These are phyloP conservation scores for Trissonchulus latispiculum DNA, from an alignment of 2,888 invertebrate genomes.

Conservation along the genomic window DNA sequence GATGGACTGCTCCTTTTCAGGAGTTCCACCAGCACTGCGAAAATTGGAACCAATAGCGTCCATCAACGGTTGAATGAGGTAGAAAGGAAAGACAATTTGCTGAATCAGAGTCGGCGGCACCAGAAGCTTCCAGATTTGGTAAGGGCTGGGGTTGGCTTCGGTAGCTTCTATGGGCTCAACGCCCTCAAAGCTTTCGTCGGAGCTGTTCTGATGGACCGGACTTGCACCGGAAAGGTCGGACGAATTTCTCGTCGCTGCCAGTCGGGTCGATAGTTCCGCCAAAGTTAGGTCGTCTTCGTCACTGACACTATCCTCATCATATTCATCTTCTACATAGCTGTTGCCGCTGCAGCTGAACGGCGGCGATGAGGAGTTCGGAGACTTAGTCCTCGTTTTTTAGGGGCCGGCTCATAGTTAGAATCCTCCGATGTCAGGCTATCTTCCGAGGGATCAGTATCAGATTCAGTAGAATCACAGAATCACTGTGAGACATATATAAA, in stretches of 20 bases:
- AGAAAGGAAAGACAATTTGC: constrained; percentile 9
- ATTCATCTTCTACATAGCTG: too few relatives aligned
- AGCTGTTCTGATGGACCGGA: too few relatives aligned
- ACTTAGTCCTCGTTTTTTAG: background rate
- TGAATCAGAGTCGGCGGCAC: background rate
- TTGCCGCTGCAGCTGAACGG: too few relatives aligned
- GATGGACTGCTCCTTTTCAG: constrained; percentile 1
- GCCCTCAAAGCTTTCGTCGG: background rate
- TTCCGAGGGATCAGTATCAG: too few relatives aligned
- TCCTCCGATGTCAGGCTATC: too few relatives aligned
- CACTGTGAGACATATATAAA: too few relatives aligned
- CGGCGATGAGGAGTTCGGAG: background rate
- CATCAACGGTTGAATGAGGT: constrained; percentile 26
- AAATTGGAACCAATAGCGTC: background rate
- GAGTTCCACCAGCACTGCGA: constrained; percentile 20
- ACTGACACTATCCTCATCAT: too few relatives aligned
- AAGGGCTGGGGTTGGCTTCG: background rate
- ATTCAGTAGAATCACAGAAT: too few relatives aligned
- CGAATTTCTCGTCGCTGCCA: too few relatives aligned
- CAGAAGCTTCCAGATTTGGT: background rate
- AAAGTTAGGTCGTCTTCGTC: too few relatives aligned
- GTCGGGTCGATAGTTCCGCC: too few relatives aligned
- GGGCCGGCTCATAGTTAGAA: background rate
- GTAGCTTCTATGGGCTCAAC: background rate
- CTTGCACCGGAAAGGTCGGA: too few relatives aligned